These are phyloP conservation scores for Balearica regulorum DNA, from an alignment of 2,797 vertebrate genomes.

Conservation along the genomic window DNA sequence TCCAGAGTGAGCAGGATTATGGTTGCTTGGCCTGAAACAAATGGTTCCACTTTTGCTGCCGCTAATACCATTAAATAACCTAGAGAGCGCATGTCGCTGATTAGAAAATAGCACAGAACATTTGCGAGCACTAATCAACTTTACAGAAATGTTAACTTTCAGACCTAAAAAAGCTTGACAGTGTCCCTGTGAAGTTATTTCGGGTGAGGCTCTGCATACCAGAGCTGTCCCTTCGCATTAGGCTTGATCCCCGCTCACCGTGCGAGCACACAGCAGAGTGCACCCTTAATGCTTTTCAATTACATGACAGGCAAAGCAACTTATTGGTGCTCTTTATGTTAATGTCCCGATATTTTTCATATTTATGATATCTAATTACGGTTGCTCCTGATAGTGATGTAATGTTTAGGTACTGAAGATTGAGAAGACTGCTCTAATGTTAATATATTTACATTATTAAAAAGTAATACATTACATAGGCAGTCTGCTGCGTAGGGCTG, in stretches of 20 bases:
- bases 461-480: slow-evolving; percentile 58
- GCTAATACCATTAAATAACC: slow-evolving; percentile 46
- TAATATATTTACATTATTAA: slow-evolving; percentile 73
- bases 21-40: slow-evolving; percentile 58
- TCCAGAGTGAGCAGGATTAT: slow-evolving; percentile 39
- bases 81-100: not conserved
- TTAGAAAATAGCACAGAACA: slow-evolving; percentile 22
- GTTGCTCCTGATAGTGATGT: slow-evolving; percentile 59
- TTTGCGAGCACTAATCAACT: slow-evolving; percentile 14
- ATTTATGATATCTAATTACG: slow-evolving; percentile 70
- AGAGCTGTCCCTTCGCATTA: slow-evolving; percentile 43
- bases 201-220: slow-evolving; percentile 24
- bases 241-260: slow-evolving; percentile 8
- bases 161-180: slow-evolving; percentile 35
- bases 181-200: slow-evolving; percentile 51
- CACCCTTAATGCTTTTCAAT: slow-evolving; percentile 52
- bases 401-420: slow-evolving; percentile 59
- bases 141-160: slow-evolving; percentile 31
- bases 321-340: slow-evolving; percentile 41
- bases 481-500: slow-evolving; percentile 20
- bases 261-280: not conserved
- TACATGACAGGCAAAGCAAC: slow-evolving; percentile 57
- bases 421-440: slow-evolving; percentile 55
- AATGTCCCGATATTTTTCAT: slow-evolving; percentile 65
- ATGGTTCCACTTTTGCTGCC: slow-evolving; percentile 24